Evolutionary conservation across 2,888 invertebrate species (phyloP), one percentile per base, ranked within the genome.

Genomic region (Ormyrus thymus): DNA sequence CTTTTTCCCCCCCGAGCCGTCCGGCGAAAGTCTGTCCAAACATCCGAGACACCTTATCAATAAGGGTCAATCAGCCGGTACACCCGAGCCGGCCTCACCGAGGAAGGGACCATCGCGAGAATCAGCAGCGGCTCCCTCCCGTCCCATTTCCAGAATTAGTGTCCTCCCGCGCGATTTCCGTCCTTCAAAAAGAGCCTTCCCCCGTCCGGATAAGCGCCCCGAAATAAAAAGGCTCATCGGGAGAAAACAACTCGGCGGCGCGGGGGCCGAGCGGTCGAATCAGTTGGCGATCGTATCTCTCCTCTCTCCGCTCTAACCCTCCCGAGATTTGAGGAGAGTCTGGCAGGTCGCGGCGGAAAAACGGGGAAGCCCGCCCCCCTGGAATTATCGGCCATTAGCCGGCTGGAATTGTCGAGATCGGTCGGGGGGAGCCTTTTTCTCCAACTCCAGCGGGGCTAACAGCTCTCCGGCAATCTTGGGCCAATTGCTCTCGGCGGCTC

Each of bases 311-410:
- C 29, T 4, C 4, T 29, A 29, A 29, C 29, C 29, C 29, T 29
- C 29, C 29, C 29, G 29, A 29, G 29, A 29, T 29, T 29, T 29
- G 29, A 29, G 29, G 4, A 29, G 29, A 3, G 29, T 29, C 29
- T 29, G 29, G 29, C 29, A 29, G 29, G 29, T 29, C 29, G 29
- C 29, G 29, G 29, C 2, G 29, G 1, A 29, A 29, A 29, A 29
- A 29, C 2, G 29, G 29, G 29, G 29, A 29, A 29, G 29, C 29
- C 61, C 78, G 81, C 81, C 29, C 61, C 78, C 81, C 81, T 81
- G 80, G 79, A 81, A 82, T 85, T 83, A 85, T 82, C 79, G 84
- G 80, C 83, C 84, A 84, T 84, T 84, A 85, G 84, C 84, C 82
- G 82, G 81, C 80, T 80, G 73, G 80, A 80, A 82, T 82, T 81